phyloP scores from a whole-genome alignment of 2,797 vertebrate species.

The Lindbergichthys nudifrons region DNA sequence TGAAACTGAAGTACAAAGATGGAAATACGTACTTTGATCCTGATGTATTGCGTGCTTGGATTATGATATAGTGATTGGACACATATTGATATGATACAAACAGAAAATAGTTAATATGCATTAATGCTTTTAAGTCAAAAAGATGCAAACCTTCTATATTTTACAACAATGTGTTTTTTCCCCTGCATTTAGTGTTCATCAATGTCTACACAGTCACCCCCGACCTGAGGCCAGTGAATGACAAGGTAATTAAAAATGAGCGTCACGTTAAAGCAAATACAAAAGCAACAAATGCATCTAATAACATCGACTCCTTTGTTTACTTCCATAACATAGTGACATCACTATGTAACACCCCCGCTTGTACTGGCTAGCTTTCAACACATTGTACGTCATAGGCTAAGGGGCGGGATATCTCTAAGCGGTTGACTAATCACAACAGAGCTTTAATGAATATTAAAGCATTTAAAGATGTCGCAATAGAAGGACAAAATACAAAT shows the following conservation, averaged over 20 bases:
- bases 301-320: neutral
- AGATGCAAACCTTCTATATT: neutral
- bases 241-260: constrained; percentile 84
- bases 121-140: constrained; percentile 6
- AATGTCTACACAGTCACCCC: constrained; percentile 91
- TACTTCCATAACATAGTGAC: too few relatives aligned
- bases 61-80: neutral
- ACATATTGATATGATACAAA: neutral
- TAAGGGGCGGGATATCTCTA: too few relatives aligned
- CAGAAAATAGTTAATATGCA: neutral
- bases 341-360: too few relatives aligned
- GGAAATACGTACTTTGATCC: neutral
- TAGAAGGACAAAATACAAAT: too few relatives aligned
- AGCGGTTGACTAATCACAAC: too few relatives aligned
- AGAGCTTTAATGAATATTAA: too few relatives aligned
- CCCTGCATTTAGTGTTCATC: constrained; percentile 86
- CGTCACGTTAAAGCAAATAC: neutral
- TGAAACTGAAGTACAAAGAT: neutral
- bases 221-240: constrained; percentile 88
- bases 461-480: too few relatives aligned
- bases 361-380: too few relatives aligned
- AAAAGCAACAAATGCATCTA: neutral
- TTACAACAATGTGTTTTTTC: constrained; percentile 29
- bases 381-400: too few relatives aligned
- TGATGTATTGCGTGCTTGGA: neutral